phyloP scores from a whole-genome alignment of 1,140 invertebrate genomes.

The Agrilus planipennis region DNA sequence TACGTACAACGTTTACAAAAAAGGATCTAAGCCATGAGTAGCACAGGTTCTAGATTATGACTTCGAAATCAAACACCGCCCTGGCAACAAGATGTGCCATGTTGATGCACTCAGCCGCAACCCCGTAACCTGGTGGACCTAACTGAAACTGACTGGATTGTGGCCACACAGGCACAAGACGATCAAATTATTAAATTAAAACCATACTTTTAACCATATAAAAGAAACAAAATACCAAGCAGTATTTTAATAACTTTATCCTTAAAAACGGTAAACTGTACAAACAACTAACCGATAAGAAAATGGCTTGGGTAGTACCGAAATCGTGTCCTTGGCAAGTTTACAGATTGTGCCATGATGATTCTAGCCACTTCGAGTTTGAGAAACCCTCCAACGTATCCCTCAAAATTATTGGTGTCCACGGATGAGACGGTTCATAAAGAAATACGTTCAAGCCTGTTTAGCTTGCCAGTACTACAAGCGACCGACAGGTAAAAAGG shows the following conservation, averaged over 20 bases:
- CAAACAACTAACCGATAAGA: background rate
- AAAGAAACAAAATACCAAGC: too few species aligned
- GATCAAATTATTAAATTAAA: too few species aligned
- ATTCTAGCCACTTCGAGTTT: background rate
- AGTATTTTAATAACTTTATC: too few species aligned
- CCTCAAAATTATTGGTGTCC: slow-evolving; percentile 3
- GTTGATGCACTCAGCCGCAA: slow-evolving; percentile 26
- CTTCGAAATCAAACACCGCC: slow-evolving; percentile 21
- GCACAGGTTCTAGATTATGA: slow-evolving; percentile 21
- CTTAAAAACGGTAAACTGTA: too few species aligned
- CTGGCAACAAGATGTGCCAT: slow-evolving; percentile 21
- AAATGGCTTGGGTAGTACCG: slow-evolving; percentile 1
- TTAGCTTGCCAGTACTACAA: background rate
- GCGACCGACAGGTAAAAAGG: background rate
- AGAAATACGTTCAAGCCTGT: background rate
- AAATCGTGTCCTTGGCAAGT: background rate
- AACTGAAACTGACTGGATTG: too few species aligned
- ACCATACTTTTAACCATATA: too few species aligned
- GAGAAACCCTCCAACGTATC: slow-evolving; percentile 18
- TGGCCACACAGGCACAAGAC: background rate
- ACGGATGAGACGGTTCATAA: background rate
- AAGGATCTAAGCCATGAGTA: slow-evolving; percentile 20
- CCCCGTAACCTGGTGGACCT: too few species aligned
- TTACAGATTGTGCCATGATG: background rate
- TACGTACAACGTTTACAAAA: slow-evolving; percentile 15